Evolutionary conservation across 2,888 invertebrate species (phyloP).

Genomic region (Antheraea assamensis): DNA sequence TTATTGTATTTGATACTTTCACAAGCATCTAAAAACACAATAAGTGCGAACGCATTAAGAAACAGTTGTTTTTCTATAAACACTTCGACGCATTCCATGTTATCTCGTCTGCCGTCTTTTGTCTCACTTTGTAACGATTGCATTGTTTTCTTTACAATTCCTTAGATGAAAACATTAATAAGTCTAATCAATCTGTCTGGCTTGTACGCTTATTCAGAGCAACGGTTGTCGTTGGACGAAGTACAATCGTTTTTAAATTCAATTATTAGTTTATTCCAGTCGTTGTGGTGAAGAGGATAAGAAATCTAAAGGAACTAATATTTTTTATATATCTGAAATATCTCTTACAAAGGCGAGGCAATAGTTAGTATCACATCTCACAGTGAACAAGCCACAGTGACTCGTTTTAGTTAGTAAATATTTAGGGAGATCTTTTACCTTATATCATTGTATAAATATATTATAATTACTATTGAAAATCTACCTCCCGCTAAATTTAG

Average conservation of each 20-base stretch:
- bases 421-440: no score
- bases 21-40: neutral
- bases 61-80: neutral
- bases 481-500: no score
- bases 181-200: conserved; percentile 9
- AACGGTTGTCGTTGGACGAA: neutral
- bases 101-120: conserved; percentile 10
- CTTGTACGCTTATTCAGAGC: neutral
- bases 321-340: neutral
- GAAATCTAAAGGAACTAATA: neutral
- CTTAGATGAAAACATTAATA: neutral
- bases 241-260: neutral
- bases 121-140: conserved; percentile 3
- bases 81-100: neutral
- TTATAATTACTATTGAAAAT: no score
- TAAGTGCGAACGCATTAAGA: neutral
- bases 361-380: no score
- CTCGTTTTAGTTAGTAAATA: no score
- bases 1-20: no score
- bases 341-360: no score
- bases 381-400: no score
- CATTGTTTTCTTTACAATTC: neutral
- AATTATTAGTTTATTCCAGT: neutral
- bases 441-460: no score
- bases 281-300: neutral